Evolutionary conservation across 2,113 vertebrate species (phyloP).

Genomic region (Percina caprodes): DNA sequence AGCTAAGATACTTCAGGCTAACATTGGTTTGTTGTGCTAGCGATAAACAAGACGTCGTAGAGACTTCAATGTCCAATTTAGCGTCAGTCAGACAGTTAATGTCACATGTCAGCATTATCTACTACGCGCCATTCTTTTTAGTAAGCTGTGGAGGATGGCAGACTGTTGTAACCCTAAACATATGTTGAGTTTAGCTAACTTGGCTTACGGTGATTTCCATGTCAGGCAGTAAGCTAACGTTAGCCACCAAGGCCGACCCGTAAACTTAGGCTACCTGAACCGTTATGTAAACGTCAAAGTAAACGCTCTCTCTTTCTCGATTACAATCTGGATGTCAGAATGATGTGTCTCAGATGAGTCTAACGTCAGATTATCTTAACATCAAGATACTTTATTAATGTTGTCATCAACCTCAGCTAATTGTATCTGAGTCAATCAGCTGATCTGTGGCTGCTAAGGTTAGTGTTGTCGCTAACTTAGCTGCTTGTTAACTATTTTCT

Average conservation of each 20-base stretch:
- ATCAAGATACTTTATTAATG: conserved; percentile 1
- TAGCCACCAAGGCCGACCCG: conserved; percentile 70
- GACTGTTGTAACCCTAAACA: not conserved
- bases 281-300: conserved; percentile 26
- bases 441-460: conserved; percentile 25
- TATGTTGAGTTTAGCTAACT: conserved; percentile 62
- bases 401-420: conserved; percentile 27
- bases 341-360: not conserved
- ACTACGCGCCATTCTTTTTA: not conserved
- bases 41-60: conserved; percentile 30
- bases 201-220: conserved; percentile 55
- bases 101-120: not conserved
- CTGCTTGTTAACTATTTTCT: conserved; percentile 1
- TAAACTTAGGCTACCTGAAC: conserved; percentile 39
- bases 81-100: not conserved
- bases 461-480: conserved; percentile 27
- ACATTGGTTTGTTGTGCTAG: conserved; percentile 65
- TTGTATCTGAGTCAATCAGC: conserved; percentile 14
- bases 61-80: conserved; percentile 19
- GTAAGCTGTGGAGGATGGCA: conserved; percentile 18
- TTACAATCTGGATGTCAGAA: not conserved
- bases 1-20: conserved; percentile 50
- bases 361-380: not conserved
- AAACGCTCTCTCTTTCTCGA: not conserved
- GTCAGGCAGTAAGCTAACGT: conserved; percentile 60